These are phyloP conservation scores for Notothenia coriiceps DNA, from an alignment of 2,113 vertebrate genomes.

Conservation along the genomic window DNA sequence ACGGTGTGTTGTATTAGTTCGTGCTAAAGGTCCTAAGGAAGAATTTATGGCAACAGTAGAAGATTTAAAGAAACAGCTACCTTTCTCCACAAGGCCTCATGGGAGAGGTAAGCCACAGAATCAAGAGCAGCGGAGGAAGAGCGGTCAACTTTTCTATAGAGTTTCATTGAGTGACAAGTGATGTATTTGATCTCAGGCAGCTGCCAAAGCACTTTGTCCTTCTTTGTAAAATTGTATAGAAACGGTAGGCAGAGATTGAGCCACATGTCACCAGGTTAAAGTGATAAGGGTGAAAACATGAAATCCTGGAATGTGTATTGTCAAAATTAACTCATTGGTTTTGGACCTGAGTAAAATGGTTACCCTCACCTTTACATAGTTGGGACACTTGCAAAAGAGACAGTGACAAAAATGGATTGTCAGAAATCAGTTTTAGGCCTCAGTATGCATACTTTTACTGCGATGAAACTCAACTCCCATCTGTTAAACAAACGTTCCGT, in stretches of 20 bases:
- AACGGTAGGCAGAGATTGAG: too few species aligned
- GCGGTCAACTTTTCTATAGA: too few species aligned
- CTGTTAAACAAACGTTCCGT: not conserved
- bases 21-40: slow-evolving; percentile 54
- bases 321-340: not conserved
- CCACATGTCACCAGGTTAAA: too few species aligned
- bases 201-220: too few species aligned
- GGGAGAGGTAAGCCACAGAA: not conserved
- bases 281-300: too few species aligned
- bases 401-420: not conserved
- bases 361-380: not conserved
- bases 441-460: not conserved
- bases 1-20: slow-evolving; percentile 44
- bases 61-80: slow-evolving; percentile 61
- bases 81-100: not conserved
- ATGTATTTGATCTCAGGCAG: too few species aligned
- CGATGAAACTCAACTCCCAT: not conserved
- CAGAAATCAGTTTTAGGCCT: not conserved
- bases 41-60: slow-evolving; percentile 59
- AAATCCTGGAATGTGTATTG: not conserved
- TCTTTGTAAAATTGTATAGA: too few species aligned
- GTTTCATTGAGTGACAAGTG: too few species aligned
- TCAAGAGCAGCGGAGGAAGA: too few species aligned
- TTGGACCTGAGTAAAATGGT: not conserved
- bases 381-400: not conserved